Conservation (phyloP, 2,797 vertebrate genomes). For the Chelon labrosus region DNA sequence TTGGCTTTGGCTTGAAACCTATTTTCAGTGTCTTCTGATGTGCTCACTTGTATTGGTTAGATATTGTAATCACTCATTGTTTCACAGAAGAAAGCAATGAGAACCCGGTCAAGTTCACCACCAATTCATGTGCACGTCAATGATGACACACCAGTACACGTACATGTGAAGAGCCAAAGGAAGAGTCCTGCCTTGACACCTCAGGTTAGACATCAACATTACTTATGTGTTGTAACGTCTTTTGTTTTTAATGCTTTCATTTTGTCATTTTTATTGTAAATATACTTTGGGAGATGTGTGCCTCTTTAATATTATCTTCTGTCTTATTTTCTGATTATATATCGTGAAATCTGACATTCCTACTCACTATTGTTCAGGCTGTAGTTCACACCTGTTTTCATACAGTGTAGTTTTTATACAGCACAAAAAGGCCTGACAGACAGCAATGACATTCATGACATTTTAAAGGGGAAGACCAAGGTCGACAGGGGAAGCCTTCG, state of each 20-base stretch:
- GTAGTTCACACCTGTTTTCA: too few relatives aligned
- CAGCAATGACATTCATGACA: slow-evolving; percentile 1
- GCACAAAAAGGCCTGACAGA: not conserved
- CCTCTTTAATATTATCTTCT: not conserved
- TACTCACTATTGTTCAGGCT: too few relatives aligned
- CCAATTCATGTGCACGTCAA: slow-evolving; percentile 93
- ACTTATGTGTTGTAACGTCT: not conserved
- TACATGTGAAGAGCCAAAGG: slow-evolving; percentile 91
- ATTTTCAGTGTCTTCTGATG: not conserved
- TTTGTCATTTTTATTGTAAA: not conserved
- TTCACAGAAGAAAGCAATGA: slow-evolving; percentile 87
- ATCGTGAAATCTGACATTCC: not conserved
- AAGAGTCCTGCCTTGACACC: slow-evolving; percentile 76
- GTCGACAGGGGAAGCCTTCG: slow-evolving; percentile 77
- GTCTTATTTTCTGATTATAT: not conserved
- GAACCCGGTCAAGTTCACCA: slow-evolving; percentile 88
- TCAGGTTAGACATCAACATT: slow-evolving; percentile 81
- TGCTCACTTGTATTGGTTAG: not conserved
- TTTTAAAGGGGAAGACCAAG: slow-evolving; percentile 77
- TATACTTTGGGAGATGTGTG: not conserved
- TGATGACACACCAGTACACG: slow-evolving; percentile 91
- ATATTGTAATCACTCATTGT: not conserved
- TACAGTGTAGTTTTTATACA: not conserved
- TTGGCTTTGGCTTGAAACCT: not conserved
- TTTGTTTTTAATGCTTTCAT: not conserved